Percentiles rank a stretch among this genome's conserved stretches.
phyloP scores from a whole-genome alignment of 2,797 vertebrate species.

The Pogoniulus pusillus region DNA sequence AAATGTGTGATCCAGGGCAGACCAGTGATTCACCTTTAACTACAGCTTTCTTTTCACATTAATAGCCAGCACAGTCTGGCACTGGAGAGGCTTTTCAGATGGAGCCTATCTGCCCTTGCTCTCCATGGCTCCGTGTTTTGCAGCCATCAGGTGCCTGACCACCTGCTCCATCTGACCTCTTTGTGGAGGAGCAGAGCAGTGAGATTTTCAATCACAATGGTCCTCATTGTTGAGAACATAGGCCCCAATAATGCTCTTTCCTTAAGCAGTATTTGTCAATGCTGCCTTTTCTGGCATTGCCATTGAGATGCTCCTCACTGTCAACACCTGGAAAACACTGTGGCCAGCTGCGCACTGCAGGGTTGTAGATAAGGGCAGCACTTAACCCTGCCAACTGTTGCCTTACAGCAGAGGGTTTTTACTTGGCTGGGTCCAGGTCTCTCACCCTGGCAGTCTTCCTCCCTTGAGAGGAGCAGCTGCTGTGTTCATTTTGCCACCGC shows the following conservation, averaged over 20 bases:
- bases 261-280: neutral
- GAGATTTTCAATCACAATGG: neutral
- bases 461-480: neutral
- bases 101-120: neutral
- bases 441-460: neutral
- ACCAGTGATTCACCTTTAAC: neutral
- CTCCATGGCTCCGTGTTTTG: neutral
- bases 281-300: neutral
- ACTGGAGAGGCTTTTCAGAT: neutral
- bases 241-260: neutral
- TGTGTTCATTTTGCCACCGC: neutral
- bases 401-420: neutral
- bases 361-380: neutral
- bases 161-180: neutral
- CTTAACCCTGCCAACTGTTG: neutral
- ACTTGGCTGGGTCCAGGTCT: neutral
- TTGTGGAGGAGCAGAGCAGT: neutral
- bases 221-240: neutral
- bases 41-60: neutral
- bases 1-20: neutral
- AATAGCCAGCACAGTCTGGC: neutral
- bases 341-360: neutral
- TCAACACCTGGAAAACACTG: fast-evolving
- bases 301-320: neutral
- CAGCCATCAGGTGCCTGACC: neutral